Conservation (phyloP, 2,888 invertebrate genomes). For the Cataglyphis albicans region DNA sequence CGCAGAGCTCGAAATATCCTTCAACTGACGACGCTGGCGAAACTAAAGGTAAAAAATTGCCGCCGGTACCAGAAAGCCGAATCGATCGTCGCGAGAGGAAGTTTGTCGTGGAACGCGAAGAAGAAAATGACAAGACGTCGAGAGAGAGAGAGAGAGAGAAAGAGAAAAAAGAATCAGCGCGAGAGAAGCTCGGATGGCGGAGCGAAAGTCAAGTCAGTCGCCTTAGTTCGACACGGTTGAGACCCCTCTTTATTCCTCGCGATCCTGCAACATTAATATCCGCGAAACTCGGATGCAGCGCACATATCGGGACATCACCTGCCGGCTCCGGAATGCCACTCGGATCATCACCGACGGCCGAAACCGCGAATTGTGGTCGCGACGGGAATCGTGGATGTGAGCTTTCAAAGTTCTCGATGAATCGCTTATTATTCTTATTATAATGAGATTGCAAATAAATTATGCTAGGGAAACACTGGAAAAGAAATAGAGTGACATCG, state of each 20-base stretch:
- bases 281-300: slow-evolving; percentile 78
- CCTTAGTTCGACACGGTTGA: slow-evolving; percentile 63
- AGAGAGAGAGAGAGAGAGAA: neutral
- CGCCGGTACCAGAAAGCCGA: neutral
- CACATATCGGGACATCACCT: slow-evolving; percentile 67
- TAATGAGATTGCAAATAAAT: neutral
- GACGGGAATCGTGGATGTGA: neutral
- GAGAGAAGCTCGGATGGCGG: slow-evolving; percentile 63
- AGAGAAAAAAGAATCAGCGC: slow-evolving; percentile 33
- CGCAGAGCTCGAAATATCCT: neutral
- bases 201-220: slow-evolving; percentile 80
- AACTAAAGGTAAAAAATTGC: slow-evolving; percentile 17
- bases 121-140: slow-evolving; percentile 54
- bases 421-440: neutral
- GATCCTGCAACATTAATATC: slow-evolving; percentile 76
- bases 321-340: slow-evolving; percentile 51
- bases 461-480: neutral
- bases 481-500: neutral
- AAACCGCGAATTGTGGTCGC: slow-evolving; percentile 29
- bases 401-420: neutral
- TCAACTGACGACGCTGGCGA: neutral
- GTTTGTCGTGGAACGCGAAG: slow-evolving; percentile 20
- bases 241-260: slow-evolving; percentile 71
- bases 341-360: slow-evolving; percentile 67
- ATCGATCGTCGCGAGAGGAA: slow-evolving; percentile 18